Base-by-base conservation (phyloP, 2,113 vertebrate genomes). In the Brachyhypopomus occidentalis region DNA sequence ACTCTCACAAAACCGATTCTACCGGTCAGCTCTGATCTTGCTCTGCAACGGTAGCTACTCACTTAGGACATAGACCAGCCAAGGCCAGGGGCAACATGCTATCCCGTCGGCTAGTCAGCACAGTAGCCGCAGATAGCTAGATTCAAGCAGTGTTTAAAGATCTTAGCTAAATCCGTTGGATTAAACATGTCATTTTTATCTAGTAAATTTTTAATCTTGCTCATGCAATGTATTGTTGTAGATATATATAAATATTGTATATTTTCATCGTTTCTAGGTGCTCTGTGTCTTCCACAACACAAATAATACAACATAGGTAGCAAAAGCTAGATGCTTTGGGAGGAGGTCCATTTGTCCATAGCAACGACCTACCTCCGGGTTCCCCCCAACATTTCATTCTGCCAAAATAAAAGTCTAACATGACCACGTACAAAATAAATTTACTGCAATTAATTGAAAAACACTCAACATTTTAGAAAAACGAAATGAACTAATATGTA, bases 361-460 rank as follows among this genome's bases (percentile, higher is more conserved):
- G 36, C 20, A 70, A 70, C 66, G 19, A 36, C 27, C 2, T 16
- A 16, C 25, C 2, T 4, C 62, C 25, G 64, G 64, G 16, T 67
- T 67, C 30, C 64, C 64, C 64, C 17, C 64, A 67, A 67, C 19
- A 16, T 20, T 16, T 2, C 20, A n/a, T 6, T 41, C 19, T 41
- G 4, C n/a, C 66, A 70, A 70, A 70, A 70, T 70, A 70, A 70
- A 41, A 22, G 66, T 67, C 64, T 12, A 52, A 52, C 45, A 52
- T 52, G 9, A 14, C 45, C 1, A 52, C 9, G 8, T 52, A 14
- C 45, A 52, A 52, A 52, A 52, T 52, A 14, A 52, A 52, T 52
- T 5, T 52, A 52, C 45, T 52, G 45, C 12, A 52, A 14, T 52
- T 11, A 52, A 14, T 14, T 52, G 12, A 52, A 52, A 52, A 52